phyloP scores from a whole-genome alignment of 2,888 invertebrate genomes.

The Lampropteryx suffumata region DNA sequence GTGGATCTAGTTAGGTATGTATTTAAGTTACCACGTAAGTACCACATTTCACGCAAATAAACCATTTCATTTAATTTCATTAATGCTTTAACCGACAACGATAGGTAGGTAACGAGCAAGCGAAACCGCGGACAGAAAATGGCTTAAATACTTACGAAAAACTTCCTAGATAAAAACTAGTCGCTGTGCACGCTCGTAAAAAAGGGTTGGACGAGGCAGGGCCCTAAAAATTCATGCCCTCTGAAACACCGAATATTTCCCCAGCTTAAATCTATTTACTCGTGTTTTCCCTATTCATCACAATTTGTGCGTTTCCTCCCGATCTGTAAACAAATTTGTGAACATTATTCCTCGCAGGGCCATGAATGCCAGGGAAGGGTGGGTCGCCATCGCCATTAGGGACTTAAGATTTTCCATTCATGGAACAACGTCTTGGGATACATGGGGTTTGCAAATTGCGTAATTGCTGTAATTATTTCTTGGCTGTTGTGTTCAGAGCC shows the following conservation, averaged over 20 bases:
- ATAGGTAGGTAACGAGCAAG: no score
- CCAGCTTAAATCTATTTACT: conserved; percentile 39
- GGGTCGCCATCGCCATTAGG: conserved; percentile 59
- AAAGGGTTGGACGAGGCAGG: conserved; percentile 1
- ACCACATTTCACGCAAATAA: no score
- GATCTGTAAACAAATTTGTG: conserved; percentile 81
- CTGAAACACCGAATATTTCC: conserved; percentile 29
- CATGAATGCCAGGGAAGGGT: conserved; percentile 72
- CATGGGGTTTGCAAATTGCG: conserved; percentile 56
- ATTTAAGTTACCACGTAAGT: no score
- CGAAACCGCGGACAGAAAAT: no score
- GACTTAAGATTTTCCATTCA: conserved; percentile 73
- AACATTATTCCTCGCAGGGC: conserved; percentile 70
- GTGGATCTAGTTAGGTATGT: no score
- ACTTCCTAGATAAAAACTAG: background rate
- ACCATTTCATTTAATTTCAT: no score
- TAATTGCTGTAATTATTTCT: conserved; percentile 53
- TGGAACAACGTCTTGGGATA: conserved; percentile 62
- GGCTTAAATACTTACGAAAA: no score
- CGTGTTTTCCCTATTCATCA: conserved; percentile 41
- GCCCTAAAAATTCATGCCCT: conserved; percentile 23
- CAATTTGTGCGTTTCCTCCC: conserved; percentile 45
- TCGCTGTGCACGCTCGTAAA: background rate
- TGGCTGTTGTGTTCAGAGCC: conserved; percentile 7
- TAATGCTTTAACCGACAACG: no score